phyloP scores from a whole-genome alignment of 2,797 vertebrate species.

The Huso huso region DNA sequence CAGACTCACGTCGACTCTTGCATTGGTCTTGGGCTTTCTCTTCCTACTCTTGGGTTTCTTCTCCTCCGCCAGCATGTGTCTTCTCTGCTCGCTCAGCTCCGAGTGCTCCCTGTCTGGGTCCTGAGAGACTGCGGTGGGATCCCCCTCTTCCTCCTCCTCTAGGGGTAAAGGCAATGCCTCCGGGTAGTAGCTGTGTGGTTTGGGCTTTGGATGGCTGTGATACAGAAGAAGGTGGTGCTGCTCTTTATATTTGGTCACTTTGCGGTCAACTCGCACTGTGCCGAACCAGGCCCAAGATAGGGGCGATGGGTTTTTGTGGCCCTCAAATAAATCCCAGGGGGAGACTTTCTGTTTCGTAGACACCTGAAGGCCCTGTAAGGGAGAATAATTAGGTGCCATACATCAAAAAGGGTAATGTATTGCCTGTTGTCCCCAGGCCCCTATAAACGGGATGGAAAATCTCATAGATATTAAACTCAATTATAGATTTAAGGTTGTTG shows the following conservation, averaged over 20 bases:
- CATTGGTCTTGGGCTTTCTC: slow-evolving; percentile 47
- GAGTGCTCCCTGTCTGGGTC: slow-evolving; percentile 84
- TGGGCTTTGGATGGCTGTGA: slow-evolving; percentile 93
- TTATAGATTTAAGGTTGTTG: too few species aligned
- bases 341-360: slow-evolving; percentile 98
- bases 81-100: slow-evolving; percentile 52
- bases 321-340: slow-evolving; percentile 96
- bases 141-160: slow-evolving; percentile 80
- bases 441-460: too few species aligned
- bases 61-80: slow-evolving; percentile 37
- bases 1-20: slow-evolving; percentile 48
- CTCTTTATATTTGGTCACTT: slow-evolving; percentile 88
- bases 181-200: slow-evolving; percentile 90
- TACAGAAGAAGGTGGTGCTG: slow-evolving; percentile 93
- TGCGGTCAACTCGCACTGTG: slow-evolving; percentile 87
- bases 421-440: background rate
- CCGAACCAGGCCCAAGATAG: slow-evolving; percentile 98
- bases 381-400: slow-evolving; percentile 7
- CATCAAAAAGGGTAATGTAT: background rate
- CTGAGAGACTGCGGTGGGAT: slow-evolving; percentile 79
- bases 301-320: slow-evolving; percentile 86
- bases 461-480: too few species aligned
- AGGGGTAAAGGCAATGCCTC: slow-evolving; percentile 87
- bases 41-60: slow-evolving; percentile 59
- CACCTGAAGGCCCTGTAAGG: slow-evolving; percentile 85